Conservation (phyloP, 1,140 invertebrate species). For the Myzus persicae region DNA sequence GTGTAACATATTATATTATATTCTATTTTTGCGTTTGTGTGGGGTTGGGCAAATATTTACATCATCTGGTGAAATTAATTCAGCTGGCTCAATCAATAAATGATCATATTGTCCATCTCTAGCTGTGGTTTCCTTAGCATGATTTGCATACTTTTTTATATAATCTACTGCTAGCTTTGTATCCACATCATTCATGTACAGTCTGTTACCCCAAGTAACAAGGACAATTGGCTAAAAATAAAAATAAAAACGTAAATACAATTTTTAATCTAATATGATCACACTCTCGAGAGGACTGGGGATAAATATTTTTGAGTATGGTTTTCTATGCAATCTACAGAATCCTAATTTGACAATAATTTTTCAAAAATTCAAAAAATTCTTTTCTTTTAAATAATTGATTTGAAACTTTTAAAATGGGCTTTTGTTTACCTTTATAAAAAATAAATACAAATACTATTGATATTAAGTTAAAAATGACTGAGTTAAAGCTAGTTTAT, state of each 20-base stretch:
- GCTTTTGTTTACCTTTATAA: too few relatives aligned
- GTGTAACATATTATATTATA: conserved; percentile 4
- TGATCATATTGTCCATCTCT: conserved; percentile 72
- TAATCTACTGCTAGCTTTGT: conserved; percentile 68
- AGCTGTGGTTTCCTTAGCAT: conserved; percentile 72
- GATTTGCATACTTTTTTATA: conserved; percentile 73
- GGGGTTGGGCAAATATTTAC: conserved; percentile 39
- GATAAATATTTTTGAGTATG: too few relatives aligned
- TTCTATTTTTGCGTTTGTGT: conserved; percentile 51
- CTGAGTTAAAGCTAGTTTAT: too few relatives aligned
- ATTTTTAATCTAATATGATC: neutral
- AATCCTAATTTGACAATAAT: too few relatives aligned
- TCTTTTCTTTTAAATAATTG: too few relatives aligned
- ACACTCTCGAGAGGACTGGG: neutral
- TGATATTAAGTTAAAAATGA: too few relatives aligned
- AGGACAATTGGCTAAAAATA: conserved; percentile 76
- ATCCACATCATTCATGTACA: conserved; percentile 76
- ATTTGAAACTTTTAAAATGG: too few relatives aligned
- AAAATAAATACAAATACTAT: too few relatives aligned
- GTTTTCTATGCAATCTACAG: too few relatives aligned
- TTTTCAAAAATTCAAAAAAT: too few relatives aligned
- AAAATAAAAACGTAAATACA: conserved; percentile 60
- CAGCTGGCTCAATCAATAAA: conserved; percentile 68
- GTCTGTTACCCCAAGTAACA: conserved; percentile 77
- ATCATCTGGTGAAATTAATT: conserved; percentile 65